Evolutionary conservation across 1,140 invertebrate species (phyloP), one percentile per base, ranked within the genome.

Genomic region (Brachionus paranguensis): DNA sequence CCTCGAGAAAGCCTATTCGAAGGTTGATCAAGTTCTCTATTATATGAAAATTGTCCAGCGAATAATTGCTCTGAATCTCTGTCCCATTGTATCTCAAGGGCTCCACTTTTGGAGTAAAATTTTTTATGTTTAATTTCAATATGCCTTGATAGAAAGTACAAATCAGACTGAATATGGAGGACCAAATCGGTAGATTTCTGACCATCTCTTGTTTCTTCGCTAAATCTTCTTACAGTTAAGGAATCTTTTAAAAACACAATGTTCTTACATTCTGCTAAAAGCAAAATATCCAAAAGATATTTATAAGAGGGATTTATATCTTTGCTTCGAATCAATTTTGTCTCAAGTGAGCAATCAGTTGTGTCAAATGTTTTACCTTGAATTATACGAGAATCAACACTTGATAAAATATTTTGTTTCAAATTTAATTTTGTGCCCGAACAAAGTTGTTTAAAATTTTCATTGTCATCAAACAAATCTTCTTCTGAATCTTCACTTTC

Each of bases 361-460:
- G 45, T 50, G 27, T 76, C 45, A 50, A 76, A 50, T 27, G 27
- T 29, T 76, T 76, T 76, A 6, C 45, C 72, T 50, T 47, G 12
- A 20, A 76, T 6, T 47, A 76, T 10, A 20, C 45, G n/a, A 14
- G 72, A 76, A 47, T 24, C 11, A 14, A 27, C 8, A 6, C n/a
- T 47, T 3, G 72, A 8, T 47, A 76, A 53, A 14, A 76, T 8
- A 76, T 76, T 76, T 76, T 76, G 72, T 33, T 47, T 27, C 4
- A 76, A 10, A 50, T 76, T 76, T 27, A 76, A 24, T 76, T 76
- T 76, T 27, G 72, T 76, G 2, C 72, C 72, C 27, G 43, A 50
- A 76, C 72, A 76, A 5, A 47, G 50, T 24, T 29, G 24, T 50
- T 12, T 29, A 53, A 50, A 47, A 50, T 76, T 24, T 14, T 76